Evolutionary conservation across 1,140 invertebrate genomes (phyloP), one percentile per base, ranked within the genome.

Genomic region (Coptotermes formosanus): DNA sequence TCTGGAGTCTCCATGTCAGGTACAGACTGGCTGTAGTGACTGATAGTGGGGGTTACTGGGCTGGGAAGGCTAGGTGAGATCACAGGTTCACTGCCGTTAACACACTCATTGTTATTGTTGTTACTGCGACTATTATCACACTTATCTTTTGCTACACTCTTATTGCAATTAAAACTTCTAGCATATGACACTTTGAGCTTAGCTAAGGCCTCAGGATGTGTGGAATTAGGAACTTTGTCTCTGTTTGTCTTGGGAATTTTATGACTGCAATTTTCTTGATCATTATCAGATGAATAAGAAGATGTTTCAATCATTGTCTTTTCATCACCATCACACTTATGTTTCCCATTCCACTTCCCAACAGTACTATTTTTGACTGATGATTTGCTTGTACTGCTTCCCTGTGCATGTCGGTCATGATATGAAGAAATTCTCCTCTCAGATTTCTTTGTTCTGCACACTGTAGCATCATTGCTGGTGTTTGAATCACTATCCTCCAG

Each of bases 1-100:
- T 86, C 86, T 21, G 86, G 86, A n/a, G 86, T 86, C 69, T 82
- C 86, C 14, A 81, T 23, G 23, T 81, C 82, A 25, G n/a, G 45
- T 69, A 52, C 43, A 6, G 69, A 85, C 12, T 44, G 44, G 52
- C 52, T 83, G 21, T 59, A 69, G 44, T 81, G 83, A 69, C 85
- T 64, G 7, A 43, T 43, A 16, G 45, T 84, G 12, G 82, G 59
- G 25, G 82, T 81, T 64, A 48, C 14, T 45, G 52, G n/a, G 55
- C n/a, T 52, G 48, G 45, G n/a, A 84, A 84, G 52, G 45, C 52
- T 59, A 30, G n/a, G n/a, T 59, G 16, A 32, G 25, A 45, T 55
- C 32, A 45, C 43, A 45, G 44, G 2, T 30, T 48, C 55, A 38
- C 45, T 82, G 43, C 30, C 30, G 30, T 48, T 45, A 23, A 45